Conservation (phyloP, 2,797 vertebrate species). For the Apodemus agrarius region DNA sequence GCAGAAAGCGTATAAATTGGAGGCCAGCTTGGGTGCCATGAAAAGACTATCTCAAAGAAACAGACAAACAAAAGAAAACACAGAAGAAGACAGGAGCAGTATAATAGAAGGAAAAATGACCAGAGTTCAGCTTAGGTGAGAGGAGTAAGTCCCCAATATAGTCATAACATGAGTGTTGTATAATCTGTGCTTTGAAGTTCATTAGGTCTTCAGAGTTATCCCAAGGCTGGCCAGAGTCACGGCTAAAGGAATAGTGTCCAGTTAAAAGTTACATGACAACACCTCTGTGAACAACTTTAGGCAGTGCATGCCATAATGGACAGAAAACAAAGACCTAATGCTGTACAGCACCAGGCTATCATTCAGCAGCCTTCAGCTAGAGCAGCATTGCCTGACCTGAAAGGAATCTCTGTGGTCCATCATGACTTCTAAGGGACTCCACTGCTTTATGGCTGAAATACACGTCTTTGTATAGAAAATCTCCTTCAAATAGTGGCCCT, state of each 20-base stretch:
- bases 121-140: accelerated
- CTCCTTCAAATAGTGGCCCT: neutral
- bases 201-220: neutral
- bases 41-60: neutral
- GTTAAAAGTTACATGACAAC: neutral
- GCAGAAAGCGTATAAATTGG: neutral
- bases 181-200: neutral
- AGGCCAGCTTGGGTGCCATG: neutral
- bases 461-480: neutral
- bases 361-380: neutral
- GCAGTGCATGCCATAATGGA: neutral
- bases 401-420: neutral
- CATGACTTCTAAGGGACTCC: neutral
- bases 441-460: neutral
- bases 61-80: neutral
- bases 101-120: no score
- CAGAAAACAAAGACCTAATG: neutral
- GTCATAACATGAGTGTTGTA: neutral
- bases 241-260: neutral
- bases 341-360: neutral
- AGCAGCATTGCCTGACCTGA: neutral
- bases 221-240: neutral
- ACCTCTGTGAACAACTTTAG: neutral
- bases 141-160: neutral
- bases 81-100: neutral